Base-by-base conservation (phyloP, 1,140 invertebrate species). In the Stegodyphus dumicola region DNA sequence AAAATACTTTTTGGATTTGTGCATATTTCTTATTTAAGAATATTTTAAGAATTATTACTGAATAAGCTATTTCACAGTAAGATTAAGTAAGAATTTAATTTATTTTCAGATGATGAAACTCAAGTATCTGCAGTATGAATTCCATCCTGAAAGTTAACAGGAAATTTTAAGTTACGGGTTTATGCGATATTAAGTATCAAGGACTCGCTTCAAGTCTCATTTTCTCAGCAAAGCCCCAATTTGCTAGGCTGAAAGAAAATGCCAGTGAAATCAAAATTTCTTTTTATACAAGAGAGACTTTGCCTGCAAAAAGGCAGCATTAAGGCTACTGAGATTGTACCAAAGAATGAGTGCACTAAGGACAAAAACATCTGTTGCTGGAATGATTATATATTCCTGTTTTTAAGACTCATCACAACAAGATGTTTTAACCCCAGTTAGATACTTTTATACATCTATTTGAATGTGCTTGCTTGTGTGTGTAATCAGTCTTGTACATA, bases 91-190 rank as follows among this genome's bases (percentile, higher is more conserved):
- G 3, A 60, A 10, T 60, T 71, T 88, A 89, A 88, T 89, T 90
- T 91, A 91, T 88, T 91, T 93, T 92, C 93, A 91, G 93, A 93
- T 88, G 93, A 93, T 87, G 93, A 93, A 88, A 92, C 93, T 79
- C 93, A 93, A 90, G 93, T 93, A 73, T 93, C 93, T 56, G 93
- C 93, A 65, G 93, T 93, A 86, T 92, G 90, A 91, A 10, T 48
- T 11, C 9, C 7, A 66, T 67, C 33, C 33, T 33, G 33, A 33
- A 33, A 33, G 33, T 48, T 52, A 5, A 11, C 33, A 48, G 18
- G 6, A 64, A 13, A 49, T 13, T n/a, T 13, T 54, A 11, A 56
- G 3, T 60, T 60, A 60, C 11, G n/a, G 33, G n/a, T 69, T 33
- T 33, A 33, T 1, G 33, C 33, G 33, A 33, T 33, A 33, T 33